Percentiles rank a stretch among this genome's conserved stretches.
These are phyloP conservation scores for Alcis repandata DNA, from an alignment of 2,888 invertebrate genomes.

Conservation along the genomic window DNA sequence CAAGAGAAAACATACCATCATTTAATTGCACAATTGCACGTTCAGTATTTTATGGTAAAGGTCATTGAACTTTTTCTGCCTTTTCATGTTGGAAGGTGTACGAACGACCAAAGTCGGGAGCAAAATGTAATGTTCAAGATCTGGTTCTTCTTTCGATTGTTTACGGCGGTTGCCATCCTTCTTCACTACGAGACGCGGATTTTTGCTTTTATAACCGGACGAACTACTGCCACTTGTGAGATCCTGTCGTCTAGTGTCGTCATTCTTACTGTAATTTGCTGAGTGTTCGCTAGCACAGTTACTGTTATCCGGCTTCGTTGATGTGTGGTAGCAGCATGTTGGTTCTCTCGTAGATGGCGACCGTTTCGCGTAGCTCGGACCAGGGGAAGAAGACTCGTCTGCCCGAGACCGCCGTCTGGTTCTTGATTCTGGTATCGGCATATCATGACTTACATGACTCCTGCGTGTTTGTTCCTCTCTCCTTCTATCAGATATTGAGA, in stretches of 20 bases:
- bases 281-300: conserved; percentile 38
- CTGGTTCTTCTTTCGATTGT: conserved; percentile 65
- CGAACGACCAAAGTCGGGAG: conserved; percentile 78
- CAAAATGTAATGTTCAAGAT: conserved; percentile 77
- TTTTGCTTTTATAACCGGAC: conserved; percentile 58
- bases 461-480: conserved; percentile 59
- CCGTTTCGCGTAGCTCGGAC: conserved; percentile 69
- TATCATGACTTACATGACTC: conserved; percentile 67
- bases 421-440: conserved; percentile 53
- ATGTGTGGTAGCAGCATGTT: conserved; percentile 73
- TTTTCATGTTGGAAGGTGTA: conserved; percentile 77
- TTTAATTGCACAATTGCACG: conserved; percentile 67
- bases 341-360: conserved; percentile 61
- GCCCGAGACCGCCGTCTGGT: conserved; percentile 53
- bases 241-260: conserved; percentile 44
- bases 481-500: conserved; percentile 56
- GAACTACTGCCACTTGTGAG: conserved; percentile 65
- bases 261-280: conserved; percentile 37
- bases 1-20: conserved; percentile 55
- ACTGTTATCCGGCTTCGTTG: conserved; percentile 53
- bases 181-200: conserved; percentile 71
- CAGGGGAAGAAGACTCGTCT: conserved; percentile 69
- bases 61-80: conserved; percentile 80
- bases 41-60: conserved; percentile 78
- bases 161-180: conserved; percentile 69